Percentiles rank a stretch among this genome's conserved stretches.
These are phyloP conservation scores for Eulithis prunata DNA, from an alignment of 2,888 invertebrate species.

Conservation along the genomic window DNA sequence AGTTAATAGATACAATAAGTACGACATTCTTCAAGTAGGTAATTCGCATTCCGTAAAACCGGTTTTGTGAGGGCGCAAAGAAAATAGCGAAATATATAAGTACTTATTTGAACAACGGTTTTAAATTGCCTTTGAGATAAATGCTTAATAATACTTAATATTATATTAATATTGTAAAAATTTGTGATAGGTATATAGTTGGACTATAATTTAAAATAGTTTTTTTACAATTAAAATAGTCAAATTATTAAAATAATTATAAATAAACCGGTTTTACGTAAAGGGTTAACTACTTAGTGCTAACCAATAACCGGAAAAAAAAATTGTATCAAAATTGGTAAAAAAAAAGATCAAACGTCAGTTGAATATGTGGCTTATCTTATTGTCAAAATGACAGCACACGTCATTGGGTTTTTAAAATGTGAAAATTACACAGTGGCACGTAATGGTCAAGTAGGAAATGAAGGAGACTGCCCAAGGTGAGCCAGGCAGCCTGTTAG, in stretches of 20 bases:
- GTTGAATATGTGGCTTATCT: background rate
- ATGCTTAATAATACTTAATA: too few relatives aligned
- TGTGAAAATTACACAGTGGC: slow-evolving; percentile 36
- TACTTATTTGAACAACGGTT: slow-evolving; percentile 22
- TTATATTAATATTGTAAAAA: too few relatives aligned
- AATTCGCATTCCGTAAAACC: slow-evolving; percentile 42
- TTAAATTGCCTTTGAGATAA: slow-evolving; percentile 26
- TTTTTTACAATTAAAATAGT: too few relatives aligned
- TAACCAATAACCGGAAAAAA: too few relatives aligned
- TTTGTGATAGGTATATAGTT: too few relatives aligned
- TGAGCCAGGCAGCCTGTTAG: slow-evolving; percentile 68
- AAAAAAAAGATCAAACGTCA: background rate
- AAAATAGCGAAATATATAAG: slow-evolving; percentile 36
- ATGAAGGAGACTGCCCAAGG: slow-evolving; percentile 66
- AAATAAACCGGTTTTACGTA: too few relatives aligned
- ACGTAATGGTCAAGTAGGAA: slow-evolving; percentile 72
- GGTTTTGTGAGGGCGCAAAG: slow-evolving; percentile 34
- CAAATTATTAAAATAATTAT: slow-evolving; percentile 6
- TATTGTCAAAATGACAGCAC: slow-evolving; percentile 14
- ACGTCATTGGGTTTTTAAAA: slow-evolving; percentile 21
- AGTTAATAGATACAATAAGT: slow-evolving; percentile 21
- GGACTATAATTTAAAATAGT: too few relatives aligned
- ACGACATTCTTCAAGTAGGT: slow-evolving; percentile 35
- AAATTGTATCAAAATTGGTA: too few relatives aligned
- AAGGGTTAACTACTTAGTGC: too few relatives aligned